These are phyloP conservation scores for Tetheella fluctuosa DNA, from an alignment of 2,888 invertebrate genomes.

Conservation along the genomic window DNA sequence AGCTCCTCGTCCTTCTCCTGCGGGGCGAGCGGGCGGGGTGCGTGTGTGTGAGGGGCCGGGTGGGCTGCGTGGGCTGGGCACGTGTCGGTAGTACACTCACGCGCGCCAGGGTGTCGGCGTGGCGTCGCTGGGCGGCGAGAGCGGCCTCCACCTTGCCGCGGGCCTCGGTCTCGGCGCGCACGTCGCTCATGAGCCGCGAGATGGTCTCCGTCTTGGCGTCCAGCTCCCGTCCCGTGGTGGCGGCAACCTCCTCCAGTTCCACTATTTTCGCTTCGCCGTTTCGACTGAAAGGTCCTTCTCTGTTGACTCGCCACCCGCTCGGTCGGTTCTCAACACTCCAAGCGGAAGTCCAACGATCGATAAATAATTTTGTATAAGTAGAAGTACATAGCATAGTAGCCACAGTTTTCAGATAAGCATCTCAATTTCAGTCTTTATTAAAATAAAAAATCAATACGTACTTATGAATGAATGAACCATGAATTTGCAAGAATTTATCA, in stretches of 20 bases:
- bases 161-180: conserved; percentile 37
- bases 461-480: too few relatives aligned
- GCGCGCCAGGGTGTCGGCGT: conserved; percentile 1
- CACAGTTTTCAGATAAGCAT: too few relatives aligned
- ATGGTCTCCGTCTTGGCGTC: conserved; percentile 43
- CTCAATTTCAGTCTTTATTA: too few relatives aligned
- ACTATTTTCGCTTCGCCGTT: conserved; percentile 40
- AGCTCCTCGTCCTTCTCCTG: conserved; percentile 59
- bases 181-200: conserved; percentile 50
- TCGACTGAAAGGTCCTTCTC: too few relatives aligned
- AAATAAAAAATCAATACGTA: too few relatives aligned
- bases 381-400: too few relatives aligned
- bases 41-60: not conserved
- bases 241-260: conserved; percentile 24
- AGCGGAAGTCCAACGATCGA: too few relatives aligned
- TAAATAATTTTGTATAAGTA: too few relatives aligned
- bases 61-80: conserved; percentile 8
- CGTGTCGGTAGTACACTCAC: too few relatives aligned
- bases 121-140: not conserved
- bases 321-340: too few relatives aligned
- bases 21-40: not conserved
- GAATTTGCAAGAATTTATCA: too few relatives aligned
- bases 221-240: conserved; percentile 22
- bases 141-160: conserved; percentile 37
- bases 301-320: too few relatives aligned